Conservation (phyloP, 2,113 vertebrate genomes). For the Corythornis cristatus region DNA sequence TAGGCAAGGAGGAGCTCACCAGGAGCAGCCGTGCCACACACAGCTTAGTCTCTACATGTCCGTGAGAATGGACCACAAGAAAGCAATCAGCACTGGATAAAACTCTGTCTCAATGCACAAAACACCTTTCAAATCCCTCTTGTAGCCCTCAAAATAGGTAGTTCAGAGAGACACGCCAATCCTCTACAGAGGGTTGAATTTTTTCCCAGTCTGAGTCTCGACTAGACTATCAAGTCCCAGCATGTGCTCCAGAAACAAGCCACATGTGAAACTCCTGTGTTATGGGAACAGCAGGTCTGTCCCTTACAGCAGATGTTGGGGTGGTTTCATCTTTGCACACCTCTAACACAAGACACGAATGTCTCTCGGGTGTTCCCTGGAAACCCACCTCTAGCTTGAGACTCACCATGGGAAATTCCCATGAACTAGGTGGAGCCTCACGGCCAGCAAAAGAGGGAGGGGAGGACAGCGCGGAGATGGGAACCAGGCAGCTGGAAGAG, state of each 20-base stretch:
- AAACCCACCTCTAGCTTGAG: neutral
- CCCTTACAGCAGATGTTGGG: neutral
- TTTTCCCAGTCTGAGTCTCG: conserved; percentile 24
- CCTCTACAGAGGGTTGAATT: neutral
- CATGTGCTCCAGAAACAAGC: conserved; percentile 30
- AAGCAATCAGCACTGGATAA: conserved; percentile 13
- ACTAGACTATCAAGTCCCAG: conserved; percentile 41
- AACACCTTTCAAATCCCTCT: conserved; percentile 32
- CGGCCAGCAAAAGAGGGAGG: fast-evolving
- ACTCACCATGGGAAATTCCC: neutral
- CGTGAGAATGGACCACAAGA: neutral
- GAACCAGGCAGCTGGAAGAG: neutral
- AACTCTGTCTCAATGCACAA: neutral
- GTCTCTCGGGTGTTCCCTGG: neutral
- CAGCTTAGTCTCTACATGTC: neutral
- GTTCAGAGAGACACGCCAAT: conserved; percentile 13
- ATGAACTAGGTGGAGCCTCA: neutral
- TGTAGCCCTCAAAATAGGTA: conserved; percentile 4
- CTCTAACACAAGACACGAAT: neutral
- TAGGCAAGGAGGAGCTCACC: neutral
- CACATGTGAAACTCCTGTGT: conserved; percentile 14
- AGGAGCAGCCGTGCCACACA: neutral
- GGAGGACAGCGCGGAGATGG: neutral
- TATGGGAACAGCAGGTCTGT: conserved; percentile 30
- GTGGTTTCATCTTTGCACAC: neutral